phyloP scores from a whole-genome alignment of 2,888 invertebrate species.

The Fragum sueziense region DNA sequence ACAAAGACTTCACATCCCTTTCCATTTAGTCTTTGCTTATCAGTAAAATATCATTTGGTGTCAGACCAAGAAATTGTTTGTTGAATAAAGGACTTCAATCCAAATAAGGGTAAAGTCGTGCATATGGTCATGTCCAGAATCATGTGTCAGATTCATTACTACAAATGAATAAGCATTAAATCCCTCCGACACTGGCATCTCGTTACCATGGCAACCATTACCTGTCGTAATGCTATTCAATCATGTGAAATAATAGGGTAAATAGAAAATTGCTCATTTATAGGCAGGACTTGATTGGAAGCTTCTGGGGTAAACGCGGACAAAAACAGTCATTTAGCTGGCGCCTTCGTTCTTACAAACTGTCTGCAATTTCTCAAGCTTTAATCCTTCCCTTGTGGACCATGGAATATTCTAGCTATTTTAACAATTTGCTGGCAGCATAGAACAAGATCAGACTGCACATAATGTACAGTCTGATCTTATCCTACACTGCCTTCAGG shows the following conservation, averaged over 20 bases:
- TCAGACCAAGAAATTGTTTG: too few relatives aligned
- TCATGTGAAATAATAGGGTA: constrained; percentile 56
- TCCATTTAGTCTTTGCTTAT: too few relatives aligned
- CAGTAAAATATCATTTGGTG: too few relatives aligned
- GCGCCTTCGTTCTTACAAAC: neutral
- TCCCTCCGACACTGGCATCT: constrained; percentile 43
- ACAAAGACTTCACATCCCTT: too few relatives aligned
- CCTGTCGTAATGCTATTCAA: constrained; percentile 56
- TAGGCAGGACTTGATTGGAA: constrained; percentile 24
- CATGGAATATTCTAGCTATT: too few relatives aligned
- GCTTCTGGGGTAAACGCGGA: constrained; percentile 1
- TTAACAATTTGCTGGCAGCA: too few relatives aligned
- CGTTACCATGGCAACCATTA: constrained; percentile 61
- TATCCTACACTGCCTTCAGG: too few relatives aligned
- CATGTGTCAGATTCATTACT: constrained; percentile 27
- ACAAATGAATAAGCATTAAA: constrained; percentile 39
- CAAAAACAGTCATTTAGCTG: constrained; percentile 12
- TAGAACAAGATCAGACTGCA: too few relatives aligned
- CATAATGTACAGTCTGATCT: too few relatives aligned
- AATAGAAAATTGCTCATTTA: constrained; percentile 61
- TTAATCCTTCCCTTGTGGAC: too few relatives aligned
- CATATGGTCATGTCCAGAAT: constrained; percentile 18
- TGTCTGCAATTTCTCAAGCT: neutral
- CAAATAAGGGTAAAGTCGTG: constrained; percentile 11
- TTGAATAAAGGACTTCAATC: too few relatives aligned